Conservation (phyloP, 1,140 invertebrate genomes). For the Colletes gigas region DNA sequence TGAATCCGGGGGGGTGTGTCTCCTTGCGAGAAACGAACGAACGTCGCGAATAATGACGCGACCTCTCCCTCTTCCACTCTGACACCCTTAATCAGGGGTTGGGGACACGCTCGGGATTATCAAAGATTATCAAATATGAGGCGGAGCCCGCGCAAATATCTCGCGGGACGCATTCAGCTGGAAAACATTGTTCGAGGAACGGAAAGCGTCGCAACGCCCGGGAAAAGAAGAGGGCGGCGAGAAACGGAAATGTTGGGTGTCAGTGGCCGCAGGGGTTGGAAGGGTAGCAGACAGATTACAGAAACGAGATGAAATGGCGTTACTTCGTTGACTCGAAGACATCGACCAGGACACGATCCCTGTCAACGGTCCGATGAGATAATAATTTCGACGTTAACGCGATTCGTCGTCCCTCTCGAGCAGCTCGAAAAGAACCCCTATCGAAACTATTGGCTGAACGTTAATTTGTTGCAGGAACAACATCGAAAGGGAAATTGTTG, state of each 20-base stretch:
- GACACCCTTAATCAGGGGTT: slow-evolving; percentile 14
- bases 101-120: slow-evolving; percentile 23
- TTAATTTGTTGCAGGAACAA: background rate
- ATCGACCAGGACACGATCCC: background rate
- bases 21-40: background rate
- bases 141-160: background rate
- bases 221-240: slow-evolving; percentile 5
- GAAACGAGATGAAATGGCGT: slow-evolving; percentile 12
- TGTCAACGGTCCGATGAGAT: slow-evolving; percentile 32
- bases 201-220: background rate
- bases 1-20: no score
- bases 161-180: slow-evolving; percentile 16
- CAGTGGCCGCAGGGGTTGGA: background rate
- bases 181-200: slow-evolving; percentile 24
- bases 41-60: slow-evolving; percentile 19
- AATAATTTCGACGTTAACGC: slow-evolving; percentile 24
- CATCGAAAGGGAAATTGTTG: no score
- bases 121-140: slow-evolving; percentile 38
- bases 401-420: background rate
- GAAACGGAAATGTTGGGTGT: slow-evolving; percentile 38
- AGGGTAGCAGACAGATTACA: slow-evolving; percentile 29
- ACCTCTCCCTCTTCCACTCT: background rate
- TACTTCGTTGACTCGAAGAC: background rate
- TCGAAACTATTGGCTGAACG: no score
- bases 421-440: slow-evolving; percentile 1